A percentile compares a stretch with the other conserved stretches of the same genome.
Evolutionary conservation across 2,888 invertebrate species (phyloP).

Genomic region (Campoplex capitator): DNA sequence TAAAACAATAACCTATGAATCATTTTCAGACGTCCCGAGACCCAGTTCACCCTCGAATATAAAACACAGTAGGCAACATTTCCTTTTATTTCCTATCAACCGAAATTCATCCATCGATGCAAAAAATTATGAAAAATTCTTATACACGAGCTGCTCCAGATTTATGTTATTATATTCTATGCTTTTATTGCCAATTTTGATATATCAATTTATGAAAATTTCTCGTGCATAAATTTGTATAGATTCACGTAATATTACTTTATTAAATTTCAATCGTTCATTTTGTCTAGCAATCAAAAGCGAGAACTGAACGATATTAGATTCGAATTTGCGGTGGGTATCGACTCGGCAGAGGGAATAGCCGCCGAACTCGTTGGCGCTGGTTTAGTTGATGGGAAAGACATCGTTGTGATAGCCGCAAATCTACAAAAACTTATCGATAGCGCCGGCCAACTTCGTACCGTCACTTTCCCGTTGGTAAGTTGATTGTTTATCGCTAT

Average conservation of each 20-base stretch:
- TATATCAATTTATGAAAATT: too few relatives aligned
- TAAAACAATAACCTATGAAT: neutral
- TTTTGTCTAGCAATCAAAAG: conserved; percentile 90
- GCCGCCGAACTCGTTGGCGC: conserved; percentile 97
- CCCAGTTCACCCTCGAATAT: conserved; percentile 75
- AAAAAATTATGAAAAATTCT: neutral
- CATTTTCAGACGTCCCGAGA: conserved; percentile 76
- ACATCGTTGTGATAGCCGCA: conserved; percentile 95
- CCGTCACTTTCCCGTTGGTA: conserved; percentile 95
- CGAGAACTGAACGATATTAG: conserved; percentile 98
- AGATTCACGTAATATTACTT: neutral
- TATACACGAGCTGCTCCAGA: neutral
- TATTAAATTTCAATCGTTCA: neutral
- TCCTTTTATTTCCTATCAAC: conserved; percentile 35
- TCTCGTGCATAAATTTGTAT: too few relatives aligned
- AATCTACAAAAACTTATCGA: conserved; percentile 97
- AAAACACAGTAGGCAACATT: conserved; percentile 73
- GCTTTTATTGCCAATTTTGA: too few relatives aligned
- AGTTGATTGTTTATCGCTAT: conserved; percentile 75
- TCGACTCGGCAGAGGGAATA: conserved; percentile 96
- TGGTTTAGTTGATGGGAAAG: conserved; percentile 96
- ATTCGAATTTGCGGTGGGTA: conserved; percentile 97
- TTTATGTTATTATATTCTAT: neutral
- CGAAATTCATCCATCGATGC: conserved; percentile 17
- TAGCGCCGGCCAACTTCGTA: conserved; percentile 88